Evolutionary conservation across 2,113 vertebrate genomes (phyloP), one percentile per base, ranked within the genome.

Genomic region (Festucalex cinctus): DNA sequence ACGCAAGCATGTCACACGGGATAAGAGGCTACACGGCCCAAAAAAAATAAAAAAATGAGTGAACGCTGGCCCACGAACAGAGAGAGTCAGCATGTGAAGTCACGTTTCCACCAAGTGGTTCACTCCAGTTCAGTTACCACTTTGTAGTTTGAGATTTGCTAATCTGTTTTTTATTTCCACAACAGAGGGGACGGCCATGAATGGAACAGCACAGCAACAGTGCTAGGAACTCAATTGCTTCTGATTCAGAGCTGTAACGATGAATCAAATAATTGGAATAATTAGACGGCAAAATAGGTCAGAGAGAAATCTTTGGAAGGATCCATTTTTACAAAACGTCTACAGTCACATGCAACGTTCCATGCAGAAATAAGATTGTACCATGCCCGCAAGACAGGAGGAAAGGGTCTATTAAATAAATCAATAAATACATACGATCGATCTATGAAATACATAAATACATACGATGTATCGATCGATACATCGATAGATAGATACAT

Each of bases 1-100:
- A 63, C 44, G 41, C 76, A 57, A 65, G 24, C 58, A 37, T 64
- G 67, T 74, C 54, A 66, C 22, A 39, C 14, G 63, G 14, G 24
- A 72, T 24, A 19, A 81, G 65, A 66, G 32, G 70, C 54, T 37
- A 61, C 1, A 61, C 73, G 35, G 57, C 41, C 32, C n/a, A n/a
- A n/a, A n/a, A n/a, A n/a, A n/a, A n/a, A 49, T 22, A 66, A 43
- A 43, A 56, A 46, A 43, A 56, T 65, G 49, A 76, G 19, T 41
- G 56, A 49, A 22, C 32, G 35, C 53, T 71, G 54, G 53, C 64
- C 59, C 64, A 65, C 46, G 49, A 73, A 71, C 26, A 2, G 48
- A 44, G 41, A 46, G 44, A 6, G 53, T 72, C 28, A 75, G 63
- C 69, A 54, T 54, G 22, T 26, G 22, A 54, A 24, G 22, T 54